These are phyloP conservation scores for Drosophila maculinotata DNA, from an alignment of 2,888 invertebrate species.

Conservation along the genomic window DNA sequence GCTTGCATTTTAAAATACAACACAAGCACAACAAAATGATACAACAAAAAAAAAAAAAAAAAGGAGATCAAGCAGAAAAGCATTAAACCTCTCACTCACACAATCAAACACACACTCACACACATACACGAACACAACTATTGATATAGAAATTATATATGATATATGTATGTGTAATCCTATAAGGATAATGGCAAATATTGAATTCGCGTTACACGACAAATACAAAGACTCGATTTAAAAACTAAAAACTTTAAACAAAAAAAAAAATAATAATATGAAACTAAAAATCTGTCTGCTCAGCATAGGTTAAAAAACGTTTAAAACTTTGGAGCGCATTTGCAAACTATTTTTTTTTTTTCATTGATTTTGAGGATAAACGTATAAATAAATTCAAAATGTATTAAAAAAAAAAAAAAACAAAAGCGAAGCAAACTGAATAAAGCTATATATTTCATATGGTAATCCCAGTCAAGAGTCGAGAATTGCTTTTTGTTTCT, in stretches of 20 bases:
- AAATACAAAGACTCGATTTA: constrained; percentile 73
- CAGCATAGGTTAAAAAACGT: constrained; percentile 70
- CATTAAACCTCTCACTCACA: constrained; percentile 17
- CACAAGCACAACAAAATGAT: constrained; percentile 1
- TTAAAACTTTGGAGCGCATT: constrained; percentile 12
- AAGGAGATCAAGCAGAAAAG: constrained; percentile 22
- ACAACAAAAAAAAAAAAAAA: constrained; percentile 12
- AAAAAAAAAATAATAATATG: constrained; percentile 26
- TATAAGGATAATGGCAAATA: constrained; percentile 68
- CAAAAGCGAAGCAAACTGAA: constrained; percentile 62
- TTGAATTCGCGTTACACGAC: constrained; percentile 72
- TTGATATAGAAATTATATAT: constrained; percentile 66
- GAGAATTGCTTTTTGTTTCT: background rate
- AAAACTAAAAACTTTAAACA: constrained; percentile 43
- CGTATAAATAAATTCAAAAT: constrained; percentile 53
- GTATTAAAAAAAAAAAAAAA: constrained; percentile 59
- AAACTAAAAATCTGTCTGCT: constrained; percentile 63
- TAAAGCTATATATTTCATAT: constrained; percentile 80
- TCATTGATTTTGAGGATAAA: constrained; percentile 57
- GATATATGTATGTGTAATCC: constrained; percentile 64
- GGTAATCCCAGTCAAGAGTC: constrained; percentile 47
- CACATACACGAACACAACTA: constrained; percentile 34
- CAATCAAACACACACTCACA: constrained; percentile 12
- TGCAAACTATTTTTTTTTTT: constrained; percentile 31
- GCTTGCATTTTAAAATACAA: constrained; percentile 64